phyloP scores from a whole-genome alignment of 2,113 vertebrate species.

The Rhinopomastus cyanomelas region DNA sequence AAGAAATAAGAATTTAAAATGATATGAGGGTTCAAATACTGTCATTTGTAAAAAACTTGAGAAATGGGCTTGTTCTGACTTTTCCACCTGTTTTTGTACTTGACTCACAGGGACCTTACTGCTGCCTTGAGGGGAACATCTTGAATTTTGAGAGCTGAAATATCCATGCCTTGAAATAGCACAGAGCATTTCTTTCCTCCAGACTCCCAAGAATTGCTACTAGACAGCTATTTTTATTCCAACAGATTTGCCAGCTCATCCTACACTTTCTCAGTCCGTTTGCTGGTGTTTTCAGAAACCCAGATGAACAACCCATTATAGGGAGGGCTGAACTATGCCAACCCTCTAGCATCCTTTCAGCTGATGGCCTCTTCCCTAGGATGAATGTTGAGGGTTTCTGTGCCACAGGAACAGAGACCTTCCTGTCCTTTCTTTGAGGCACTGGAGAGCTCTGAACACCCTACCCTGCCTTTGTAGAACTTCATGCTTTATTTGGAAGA shows the following conservation, averaged over 20 bases:
- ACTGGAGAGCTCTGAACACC: neutral
- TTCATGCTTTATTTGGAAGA: neutral
- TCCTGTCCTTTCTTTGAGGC: neutral
- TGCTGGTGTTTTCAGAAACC: neutral
- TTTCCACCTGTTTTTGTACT: neutral
- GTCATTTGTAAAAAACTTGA: neutral
- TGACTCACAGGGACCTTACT: neutral
- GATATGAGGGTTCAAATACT: neutral
- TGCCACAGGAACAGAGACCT: neutral
- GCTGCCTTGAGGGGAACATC: neutral
- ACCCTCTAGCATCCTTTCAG: neutral
- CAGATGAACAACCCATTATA: neutral
- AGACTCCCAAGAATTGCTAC: neutral
- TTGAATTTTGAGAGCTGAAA: neutral
- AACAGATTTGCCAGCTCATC: neutral
- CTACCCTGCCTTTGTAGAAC: neutral
- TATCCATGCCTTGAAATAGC: neutral
- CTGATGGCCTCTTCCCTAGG: neutral
- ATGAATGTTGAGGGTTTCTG: neutral
- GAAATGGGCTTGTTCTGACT: neutral
- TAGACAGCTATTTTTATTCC: constrained; percentile 19
- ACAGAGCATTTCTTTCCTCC: neutral
- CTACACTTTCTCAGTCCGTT: neutral
- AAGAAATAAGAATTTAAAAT: neutral
- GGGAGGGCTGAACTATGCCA: neutral